Percentiles rank a stretch among this genome's conserved stretches.
phyloP scores from a whole-genome alignment of 1,140 invertebrate species.

The Drosophila persimilis region DNA sequence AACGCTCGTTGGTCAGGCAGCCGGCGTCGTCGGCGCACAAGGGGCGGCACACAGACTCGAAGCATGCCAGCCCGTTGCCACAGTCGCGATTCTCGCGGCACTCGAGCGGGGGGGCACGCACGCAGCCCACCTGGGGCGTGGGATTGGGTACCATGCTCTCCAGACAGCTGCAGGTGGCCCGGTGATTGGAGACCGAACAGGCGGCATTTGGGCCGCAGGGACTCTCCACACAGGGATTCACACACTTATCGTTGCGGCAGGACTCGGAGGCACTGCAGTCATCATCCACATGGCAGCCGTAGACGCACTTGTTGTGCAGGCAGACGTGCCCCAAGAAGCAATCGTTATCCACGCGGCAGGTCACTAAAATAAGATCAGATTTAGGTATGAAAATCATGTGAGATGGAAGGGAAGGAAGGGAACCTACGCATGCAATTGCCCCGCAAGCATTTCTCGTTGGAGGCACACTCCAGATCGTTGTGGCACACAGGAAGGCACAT shows the following conservation, averaged over 20 bases:
- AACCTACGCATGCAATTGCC: conserved; percentile 91
- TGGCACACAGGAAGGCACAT: conserved; percentile 90
- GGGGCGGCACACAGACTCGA: conserved; percentile 88
- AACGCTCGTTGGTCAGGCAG: conserved; percentile 92
- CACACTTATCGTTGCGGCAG: conserved; percentile 90
- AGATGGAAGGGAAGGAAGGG: not conserved
- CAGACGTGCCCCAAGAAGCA: conserved; percentile 96
- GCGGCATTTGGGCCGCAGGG: conserved; percentile 93
- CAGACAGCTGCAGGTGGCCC: conserved; percentile 91
- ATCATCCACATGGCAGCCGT: conserved; percentile 93
- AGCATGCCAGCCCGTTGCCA: conserved; percentile 87
- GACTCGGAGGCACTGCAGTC: conserved; percentile 93
- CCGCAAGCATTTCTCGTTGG: conserved; percentile 93
- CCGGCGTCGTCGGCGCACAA: conserved; percentile 89
- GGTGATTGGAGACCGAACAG: conserved; percentile 91
- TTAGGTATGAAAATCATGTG: not conserved
- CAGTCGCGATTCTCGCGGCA: conserved; percentile 91
- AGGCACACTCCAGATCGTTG: conserved; percentile 92
- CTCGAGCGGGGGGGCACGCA: conserved; percentile 88
- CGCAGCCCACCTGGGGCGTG: conserved; percentile 91
- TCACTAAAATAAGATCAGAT: conserved; percentile 85
- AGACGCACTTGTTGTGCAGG: conserved; percentile 91
- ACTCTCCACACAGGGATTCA: conserved; percentile 89
- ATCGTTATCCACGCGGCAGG: conserved; percentile 94
- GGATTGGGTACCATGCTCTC: conserved; percentile 92